These are phyloP conservation scores for Danaus plexippus DNA, from an alignment of 1,140 invertebrate species.

Conservation along the genomic window DNA sequence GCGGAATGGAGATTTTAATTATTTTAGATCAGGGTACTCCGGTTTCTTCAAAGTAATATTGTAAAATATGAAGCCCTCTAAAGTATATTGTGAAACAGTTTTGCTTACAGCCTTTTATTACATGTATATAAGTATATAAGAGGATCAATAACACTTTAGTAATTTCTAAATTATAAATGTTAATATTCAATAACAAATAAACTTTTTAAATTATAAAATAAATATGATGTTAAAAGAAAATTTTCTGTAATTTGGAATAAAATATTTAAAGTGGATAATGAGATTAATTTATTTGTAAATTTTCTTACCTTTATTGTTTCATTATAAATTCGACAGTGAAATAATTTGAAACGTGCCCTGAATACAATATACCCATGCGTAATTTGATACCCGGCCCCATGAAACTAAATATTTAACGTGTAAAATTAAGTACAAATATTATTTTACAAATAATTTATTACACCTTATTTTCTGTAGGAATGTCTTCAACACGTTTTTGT, in stretches of 20 bases:
- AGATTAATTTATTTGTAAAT: no score
- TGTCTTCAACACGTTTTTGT: no score
- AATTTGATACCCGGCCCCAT: conserved; percentile 21
- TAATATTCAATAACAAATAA: conserved; percentile 1
- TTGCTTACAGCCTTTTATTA: no score
- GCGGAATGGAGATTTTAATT: no score
- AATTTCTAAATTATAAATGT: neutral
- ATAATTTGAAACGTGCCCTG: conserved; percentile 33
- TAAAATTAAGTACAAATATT: conserved; percentile 8
- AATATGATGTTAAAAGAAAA: conserved; percentile 3
- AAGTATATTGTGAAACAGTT: conserved; percentile 9
- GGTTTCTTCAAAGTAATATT: conserved; percentile 4
- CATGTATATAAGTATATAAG: no score
- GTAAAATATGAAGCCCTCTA: conserved; percentile 14
- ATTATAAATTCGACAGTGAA: conserved; percentile 13
- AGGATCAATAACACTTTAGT: no score
- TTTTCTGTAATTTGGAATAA: conserved; percentile 12
- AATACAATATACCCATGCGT: conserved; percentile 23
- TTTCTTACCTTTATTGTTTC: neutral
- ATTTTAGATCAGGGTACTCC: no score
- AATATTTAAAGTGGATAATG: no score
- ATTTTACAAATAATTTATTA: conserved; percentile 1
- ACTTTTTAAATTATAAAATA: conserved; percentile 4
- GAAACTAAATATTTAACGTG: conserved; percentile 12
- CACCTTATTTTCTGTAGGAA: no score